phyloP scores from a whole-genome alignment of 2,113 vertebrate species.

The Ellobius talpinus region DNA sequence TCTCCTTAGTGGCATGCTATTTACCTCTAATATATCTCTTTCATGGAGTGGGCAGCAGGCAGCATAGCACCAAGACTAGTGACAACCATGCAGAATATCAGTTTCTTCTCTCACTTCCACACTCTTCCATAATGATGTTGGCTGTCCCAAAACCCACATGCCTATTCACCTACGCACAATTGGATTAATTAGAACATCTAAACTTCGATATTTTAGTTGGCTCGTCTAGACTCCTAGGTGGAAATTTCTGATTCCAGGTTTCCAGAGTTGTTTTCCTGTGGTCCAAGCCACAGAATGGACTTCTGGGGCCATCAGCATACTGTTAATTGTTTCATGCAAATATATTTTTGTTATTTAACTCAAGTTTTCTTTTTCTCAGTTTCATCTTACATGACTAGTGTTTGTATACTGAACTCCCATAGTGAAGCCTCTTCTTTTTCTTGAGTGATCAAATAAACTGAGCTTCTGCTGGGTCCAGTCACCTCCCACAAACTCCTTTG shows the following conservation, averaged over 20 bases:
- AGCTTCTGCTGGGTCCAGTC: neutral
- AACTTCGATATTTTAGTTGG: neutral
- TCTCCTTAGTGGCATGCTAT: neutral
- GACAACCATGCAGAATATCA: neutral
- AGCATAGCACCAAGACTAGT: neutral
- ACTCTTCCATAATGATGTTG: neutral
- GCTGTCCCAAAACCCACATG: neutral
- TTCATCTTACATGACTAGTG: constrained; percentile 1
- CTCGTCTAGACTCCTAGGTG: neutral
- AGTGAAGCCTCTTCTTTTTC: neutral
- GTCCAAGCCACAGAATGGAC: neutral
- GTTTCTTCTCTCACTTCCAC: neutral
- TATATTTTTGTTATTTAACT: neutral
- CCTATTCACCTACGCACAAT: neutral
- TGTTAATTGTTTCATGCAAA: neutral
- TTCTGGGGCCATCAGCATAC: neutral
- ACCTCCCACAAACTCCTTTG: neutral
- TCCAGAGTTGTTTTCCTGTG: neutral
- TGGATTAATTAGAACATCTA: constrained; percentile 19
- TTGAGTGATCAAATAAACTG: neutral
- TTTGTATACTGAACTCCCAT: neutral
- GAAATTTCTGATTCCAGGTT: constrained; percentile 39
- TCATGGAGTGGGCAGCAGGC: neutral
- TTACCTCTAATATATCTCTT: neutral
- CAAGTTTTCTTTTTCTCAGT: neutral